Conservation (phyloP, 2,888 invertebrate genomes). For the Merodon equestris region DNA sequence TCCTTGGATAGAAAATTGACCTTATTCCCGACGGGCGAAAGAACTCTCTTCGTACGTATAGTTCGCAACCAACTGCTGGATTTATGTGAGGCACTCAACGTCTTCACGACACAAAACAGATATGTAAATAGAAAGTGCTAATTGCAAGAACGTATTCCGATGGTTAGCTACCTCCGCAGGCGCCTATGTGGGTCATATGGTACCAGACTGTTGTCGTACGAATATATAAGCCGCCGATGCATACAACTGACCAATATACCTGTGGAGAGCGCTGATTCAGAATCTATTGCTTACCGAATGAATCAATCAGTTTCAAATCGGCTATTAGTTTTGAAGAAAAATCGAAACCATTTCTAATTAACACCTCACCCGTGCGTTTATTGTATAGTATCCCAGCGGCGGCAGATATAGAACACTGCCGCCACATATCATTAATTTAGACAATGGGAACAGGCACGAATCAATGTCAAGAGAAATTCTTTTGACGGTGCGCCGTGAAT, state of each 20-base stretch:
- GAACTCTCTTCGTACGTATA: constrained; percentile 17
- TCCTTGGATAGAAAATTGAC: too few relatives aligned
- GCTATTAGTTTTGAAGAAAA: constrained; percentile 1
- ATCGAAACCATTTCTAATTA: constrained; percentile 35
- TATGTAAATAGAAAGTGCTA: constrained; percentile 59
- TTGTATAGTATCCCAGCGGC: constrained; percentile 22
- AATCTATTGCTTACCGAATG: too few relatives aligned
- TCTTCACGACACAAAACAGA: background rate
- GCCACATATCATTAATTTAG: constrained; percentile 1
- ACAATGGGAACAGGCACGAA: constrained; percentile 18
- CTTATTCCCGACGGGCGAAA: constrained; percentile 6
- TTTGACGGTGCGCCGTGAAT: constrained; percentile 15
- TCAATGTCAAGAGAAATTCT: constrained; percentile 17
- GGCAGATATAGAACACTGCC: too few relatives aligned
- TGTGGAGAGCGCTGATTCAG: too few relatives aligned
- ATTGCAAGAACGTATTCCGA: constrained; percentile 48
- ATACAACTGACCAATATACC: constrained; percentile 13
- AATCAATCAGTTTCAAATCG: too few relatives aligned
- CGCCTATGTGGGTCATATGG: constrained; percentile 39
- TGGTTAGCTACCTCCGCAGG: background rate
- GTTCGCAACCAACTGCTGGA: constrained; percentile 43
- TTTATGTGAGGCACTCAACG: constrained; percentile 7
- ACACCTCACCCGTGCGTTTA: background rate
- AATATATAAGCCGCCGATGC: constrained; percentile 19
- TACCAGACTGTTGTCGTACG: constrained; percentile 14